Evolutionary conservation across 2,888 invertebrate genomes (phyloP).

Genomic region (Suillia variegata): DNA sequence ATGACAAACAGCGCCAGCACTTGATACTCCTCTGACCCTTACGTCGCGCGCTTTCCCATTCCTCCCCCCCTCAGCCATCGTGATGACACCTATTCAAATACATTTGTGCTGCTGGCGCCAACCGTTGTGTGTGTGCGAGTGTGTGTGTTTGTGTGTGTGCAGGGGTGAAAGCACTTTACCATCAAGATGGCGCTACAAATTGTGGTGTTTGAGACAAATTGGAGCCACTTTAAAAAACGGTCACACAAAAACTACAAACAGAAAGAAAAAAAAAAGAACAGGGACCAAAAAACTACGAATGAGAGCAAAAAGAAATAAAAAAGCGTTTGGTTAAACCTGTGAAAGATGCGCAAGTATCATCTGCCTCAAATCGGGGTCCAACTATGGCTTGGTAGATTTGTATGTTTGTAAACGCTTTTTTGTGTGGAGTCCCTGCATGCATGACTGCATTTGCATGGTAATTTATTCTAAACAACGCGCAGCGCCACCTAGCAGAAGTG

Average conservation of each 20-base stretch:
- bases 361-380: too few species aligned
- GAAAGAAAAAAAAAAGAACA: constrained; percentile 29
- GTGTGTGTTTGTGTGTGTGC: too few species aligned
- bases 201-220: constrained; percentile 41
- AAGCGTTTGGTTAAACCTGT: too few species aligned
- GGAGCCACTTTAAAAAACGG: constrained; percentile 47
- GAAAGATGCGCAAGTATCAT: not conserved
- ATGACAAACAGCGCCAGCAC: not conserved
- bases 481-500: constrained; percentile 11
- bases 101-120: not conserved
- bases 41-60: not conserved
- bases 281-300: constrained; percentile 5
- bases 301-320: not conserved
- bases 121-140: too few species aligned
- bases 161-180: constrained; percentile 25
- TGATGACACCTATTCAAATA: not conserved
- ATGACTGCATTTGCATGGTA: constrained; percentile 16
- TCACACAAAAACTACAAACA: constrained; percentile 46
- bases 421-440: constrained; percentile 8
- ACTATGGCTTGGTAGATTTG: too few species aligned
- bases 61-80: too few species aligned
- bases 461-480: constrained; percentile 18
- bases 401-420: not conserved
- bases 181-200: constrained; percentile 27
- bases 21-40: not conserved